Base-by-base conservation (phyloP, 2,888 invertebrate species). In the Macaria liturata region DNA sequence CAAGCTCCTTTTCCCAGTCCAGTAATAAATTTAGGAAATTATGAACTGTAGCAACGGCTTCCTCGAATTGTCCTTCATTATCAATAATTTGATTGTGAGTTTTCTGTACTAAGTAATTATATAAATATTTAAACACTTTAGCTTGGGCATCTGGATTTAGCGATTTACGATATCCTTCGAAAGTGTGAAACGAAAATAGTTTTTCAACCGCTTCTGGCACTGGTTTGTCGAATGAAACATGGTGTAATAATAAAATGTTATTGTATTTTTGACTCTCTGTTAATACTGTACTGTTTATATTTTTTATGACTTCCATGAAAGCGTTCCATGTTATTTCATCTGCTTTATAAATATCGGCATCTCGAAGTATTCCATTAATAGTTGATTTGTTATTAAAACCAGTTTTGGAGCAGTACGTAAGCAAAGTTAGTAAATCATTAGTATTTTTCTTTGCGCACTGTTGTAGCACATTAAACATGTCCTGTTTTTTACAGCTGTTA, bases 61-160 rank as follows among this genome's bases (percentile, higher is more conserved):
- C 50, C 8, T 45, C 46, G 20, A 79, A 72, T 3, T 76, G 71
- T 2, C 66, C 62, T 67, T 77, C 70, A 48, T 65, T 69, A 20
- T 57, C 50, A 32, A 78, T 66, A 37, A 63, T 54, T 32, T 59
- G 57, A 32, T 62, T 57, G 8, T 73, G 61, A 7, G 84, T 46
- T 69, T 75, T 69, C 5, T 61, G 62, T n/a, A 66, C 61, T 6
- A 67, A 42, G 40, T 58, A 50, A 9, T 75, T 71, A 40, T 74
- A 78, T 46, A 88, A 65, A 62, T 78, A 88, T 47, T 61, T 62
- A 60, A 87, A 88, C 30, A 87, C 30, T 57, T 75, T 79, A 43
- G 76, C 68, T 65, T 70, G 72, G 52, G 84, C 72, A 32, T 70
- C 67, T 9, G 67, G 53, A 42, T 71, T 75, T 32, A 87, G 60